Evolutionary conservation across 2,113 vertebrate species (phyloP), one percentile per base, ranked within the genome.

Genomic region (Hiodon tergisus): DNA sequence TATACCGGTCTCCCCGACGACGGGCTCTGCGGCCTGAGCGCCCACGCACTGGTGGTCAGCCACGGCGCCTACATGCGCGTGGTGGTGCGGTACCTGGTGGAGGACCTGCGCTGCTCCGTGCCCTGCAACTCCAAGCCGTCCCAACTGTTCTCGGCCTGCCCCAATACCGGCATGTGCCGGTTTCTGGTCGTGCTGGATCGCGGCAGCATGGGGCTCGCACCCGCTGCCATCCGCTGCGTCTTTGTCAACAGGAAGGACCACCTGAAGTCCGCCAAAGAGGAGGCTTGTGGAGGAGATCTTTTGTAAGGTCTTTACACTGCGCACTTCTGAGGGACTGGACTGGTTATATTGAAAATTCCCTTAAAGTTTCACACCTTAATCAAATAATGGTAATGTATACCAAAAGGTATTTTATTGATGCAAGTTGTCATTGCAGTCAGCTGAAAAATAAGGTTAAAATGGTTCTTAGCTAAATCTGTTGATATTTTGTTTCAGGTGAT

Each of bases 21-120:
- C 1, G 80, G 83, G 0, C 70, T 85, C 3, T 71, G 17, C 0
- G 72, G 73, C 0, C 67, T 93, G 54, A 77, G 77, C 2, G 87
- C 92, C 78, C 94, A 92, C 74, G 81, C 90, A 31, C 83, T 98
- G 76, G 90, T 93, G 17, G 96, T 99, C 82, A 96, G 95, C 85
- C 97, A 99, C 0, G 95, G 97, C 0, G 94, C 94, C 3, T 99
- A 93, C 85, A 96, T 99, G 88, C 93, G 89, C 10, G 90, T 90
- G 54, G 94, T 93, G 80, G 74, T 94, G 16, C 84, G 77, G 75
- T 94, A 98, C 87, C 89, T 99, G 4, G 85, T 98, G 73, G 93
- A 93, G 47, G 92, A 96, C 74, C 87, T 96, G 4, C 76, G 81
- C 59, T 94, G 95, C 77, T 78, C 82, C 52, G 84, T 95, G 59